Evolutionary conservation across 2,797 vertebrate genomes (phyloP).

Genomic region (Mormyrus proboscirostris): DNA sequence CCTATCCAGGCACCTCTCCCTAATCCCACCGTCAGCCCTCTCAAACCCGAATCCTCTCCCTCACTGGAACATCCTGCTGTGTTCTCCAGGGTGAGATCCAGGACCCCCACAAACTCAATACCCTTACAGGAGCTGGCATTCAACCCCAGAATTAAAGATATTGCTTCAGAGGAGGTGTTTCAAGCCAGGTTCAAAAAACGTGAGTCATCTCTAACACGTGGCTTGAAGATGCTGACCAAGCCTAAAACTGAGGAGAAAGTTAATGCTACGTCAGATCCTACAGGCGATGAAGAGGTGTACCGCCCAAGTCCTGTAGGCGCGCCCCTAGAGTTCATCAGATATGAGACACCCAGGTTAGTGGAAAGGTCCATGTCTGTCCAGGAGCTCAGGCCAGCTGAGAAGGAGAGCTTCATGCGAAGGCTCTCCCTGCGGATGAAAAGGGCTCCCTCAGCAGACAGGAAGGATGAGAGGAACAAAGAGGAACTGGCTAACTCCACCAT

Average conservation of each 20-base stretch:
- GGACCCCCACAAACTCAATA: constrained; percentile 35
- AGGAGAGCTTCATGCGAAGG: constrained; percentile 85
- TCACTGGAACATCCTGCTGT: constrained; percentile 68
- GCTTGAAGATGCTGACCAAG: constrained; percentile 78
- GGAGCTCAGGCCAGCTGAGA: constrained; percentile 79
- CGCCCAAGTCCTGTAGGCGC: constrained; percentile 79
- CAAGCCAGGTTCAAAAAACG: constrained; percentile 90
- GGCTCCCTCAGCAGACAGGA: constrained; percentile 73
- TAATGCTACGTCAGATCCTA: constrained; percentile 38
- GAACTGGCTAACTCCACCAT: constrained; percentile 53
- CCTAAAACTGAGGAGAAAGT: constrained; percentile 78
- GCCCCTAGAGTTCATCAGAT: constrained; percentile 73
- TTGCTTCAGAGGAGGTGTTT: constrained; percentile 87
- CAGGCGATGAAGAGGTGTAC: constrained; percentile 80
- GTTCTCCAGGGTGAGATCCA: constrained; percentile 62
- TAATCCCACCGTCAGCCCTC: constrained; percentile 21
- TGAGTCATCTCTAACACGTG: constrained; percentile 79
- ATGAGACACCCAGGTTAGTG: constrained; percentile 52
- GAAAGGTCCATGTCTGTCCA: constrained; percentile 89
- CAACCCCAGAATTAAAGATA: constrained; percentile 68
- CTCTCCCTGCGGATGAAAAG: constrained; percentile 77
- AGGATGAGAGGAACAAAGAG: constrained; percentile 47
- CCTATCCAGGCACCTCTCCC: constrained; percentile 31
- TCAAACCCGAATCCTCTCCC: constrained; percentile 38
- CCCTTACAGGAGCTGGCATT: constrained; percentile 43